These are phyloP conservation scores for Sesamia nonagrioides DNA, from an alignment of 1,140 invertebrate species.

Conservation along the genomic window DNA sequence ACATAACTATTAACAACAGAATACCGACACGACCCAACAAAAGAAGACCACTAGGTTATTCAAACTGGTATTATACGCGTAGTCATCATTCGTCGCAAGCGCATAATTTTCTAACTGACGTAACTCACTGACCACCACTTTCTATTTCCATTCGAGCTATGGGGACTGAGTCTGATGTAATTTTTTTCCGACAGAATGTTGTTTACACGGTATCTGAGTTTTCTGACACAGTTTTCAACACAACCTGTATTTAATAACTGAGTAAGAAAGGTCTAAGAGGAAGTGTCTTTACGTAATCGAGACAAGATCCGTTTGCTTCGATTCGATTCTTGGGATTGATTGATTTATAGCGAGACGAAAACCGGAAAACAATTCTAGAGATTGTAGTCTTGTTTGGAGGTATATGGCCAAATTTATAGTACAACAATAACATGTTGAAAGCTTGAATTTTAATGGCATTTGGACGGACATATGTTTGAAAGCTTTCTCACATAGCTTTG, in stretches of 20 bases:
- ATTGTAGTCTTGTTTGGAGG: no score
- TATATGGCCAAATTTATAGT: no score
- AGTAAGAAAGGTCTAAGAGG: not conserved
- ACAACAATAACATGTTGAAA: no score
- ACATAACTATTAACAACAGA: not conserved
- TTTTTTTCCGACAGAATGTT: slow-evolving; percentile 37
- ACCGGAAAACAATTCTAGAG: no score
- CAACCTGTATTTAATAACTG: slow-evolving; percentile 3
- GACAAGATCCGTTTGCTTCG: not conserved
- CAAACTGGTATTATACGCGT: slow-evolving; percentile 39
- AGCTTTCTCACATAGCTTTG: no score
- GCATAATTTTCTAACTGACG: slow-evolving; percentile 57
- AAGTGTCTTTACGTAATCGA: slow-evolving; percentile 13
- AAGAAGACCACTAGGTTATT: slow-evolving; percentile 41
- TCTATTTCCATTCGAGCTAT: slow-evolving; percentile 52
- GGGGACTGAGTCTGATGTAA: slow-evolving; percentile 30
- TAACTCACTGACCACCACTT: slow-evolving; percentile 52
- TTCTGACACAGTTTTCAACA: slow-evolving; percentile 5
- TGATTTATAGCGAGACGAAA: not conserved
- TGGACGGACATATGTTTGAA: no score
- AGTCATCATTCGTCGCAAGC: slow-evolving; percentile 36
- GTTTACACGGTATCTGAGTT: slow-evolving; percentile 1
- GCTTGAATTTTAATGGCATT: no score
- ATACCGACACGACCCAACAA: not conserved
- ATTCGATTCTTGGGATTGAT: not conserved